Evolutionary conservation across 2,888 invertebrate genomes (phyloP).

Genomic region (Poecilus cupreus): DNA sequence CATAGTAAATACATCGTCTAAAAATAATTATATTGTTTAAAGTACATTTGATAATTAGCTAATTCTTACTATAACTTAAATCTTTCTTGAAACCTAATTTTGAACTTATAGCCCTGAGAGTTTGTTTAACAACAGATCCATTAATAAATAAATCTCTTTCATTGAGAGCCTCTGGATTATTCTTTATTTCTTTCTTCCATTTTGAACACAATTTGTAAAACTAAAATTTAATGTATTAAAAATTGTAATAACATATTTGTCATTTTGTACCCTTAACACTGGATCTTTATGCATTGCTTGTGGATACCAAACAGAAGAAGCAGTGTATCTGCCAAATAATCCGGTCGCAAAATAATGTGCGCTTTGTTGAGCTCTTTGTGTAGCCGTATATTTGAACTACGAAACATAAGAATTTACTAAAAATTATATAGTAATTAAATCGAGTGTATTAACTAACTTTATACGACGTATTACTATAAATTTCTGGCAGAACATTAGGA

Average conservation of each 20-base stretch:
- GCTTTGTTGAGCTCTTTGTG: conserved; percentile 85
- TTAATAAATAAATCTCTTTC: conserved; percentile 67
- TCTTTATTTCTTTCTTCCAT: conserved; percentile 69
- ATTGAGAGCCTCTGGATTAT: conserved; percentile 66
- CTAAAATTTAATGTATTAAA: conserved; percentile 63
- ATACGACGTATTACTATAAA: conserved; percentile 78
- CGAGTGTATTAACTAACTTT: conserved; percentile 64
- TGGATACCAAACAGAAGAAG: conserved; percentile 79
- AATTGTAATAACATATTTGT: neutral
- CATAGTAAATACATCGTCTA: conserved; percentile 79
- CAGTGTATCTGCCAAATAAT: conserved; percentile 81
- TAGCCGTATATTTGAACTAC: conserved; percentile 86
- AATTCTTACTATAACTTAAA: conserved; percentile 75
- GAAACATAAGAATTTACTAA: conserved; percentile 64
- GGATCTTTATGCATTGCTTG: conserved; percentile 75
- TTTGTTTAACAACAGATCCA: conserved; percentile 72
- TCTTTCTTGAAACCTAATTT: conserved; percentile 76
- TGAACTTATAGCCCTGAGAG: conserved; percentile 77
- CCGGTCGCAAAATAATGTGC: conserved; percentile 85
- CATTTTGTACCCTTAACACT: conserved; percentile 70
- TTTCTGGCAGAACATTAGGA: conserved; percentile 77
- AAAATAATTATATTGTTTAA: conserved; percentile 57
- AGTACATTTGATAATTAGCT: neutral
- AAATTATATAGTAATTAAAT: neutral
- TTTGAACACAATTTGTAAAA: conserved; percentile 71